A percentile compares a stretch with the other conserved stretches of the same genome.
These are phyloP conservation scores for Nasonia oneida DNA, from an alignment of 2,888 invertebrate genomes.

Conservation along the genomic window DNA sequence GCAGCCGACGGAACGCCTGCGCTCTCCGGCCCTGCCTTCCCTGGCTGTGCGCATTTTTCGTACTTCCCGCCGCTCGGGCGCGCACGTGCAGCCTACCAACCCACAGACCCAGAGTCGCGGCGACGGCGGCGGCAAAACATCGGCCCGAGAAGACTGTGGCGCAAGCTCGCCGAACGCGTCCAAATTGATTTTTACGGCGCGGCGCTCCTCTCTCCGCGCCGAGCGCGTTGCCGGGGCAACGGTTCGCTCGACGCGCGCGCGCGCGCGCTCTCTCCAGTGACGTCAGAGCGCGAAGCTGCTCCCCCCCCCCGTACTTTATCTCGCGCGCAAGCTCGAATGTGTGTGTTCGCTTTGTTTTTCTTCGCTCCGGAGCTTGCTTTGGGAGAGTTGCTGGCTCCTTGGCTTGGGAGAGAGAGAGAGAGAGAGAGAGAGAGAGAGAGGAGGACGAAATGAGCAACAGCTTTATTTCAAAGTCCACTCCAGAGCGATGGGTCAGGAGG, in stretches of 20 bases:
- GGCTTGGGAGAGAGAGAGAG: not conserved
- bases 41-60: slow-evolving; percentile 17
- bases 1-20: not conserved
- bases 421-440: not conserved
- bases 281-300: not conserved
- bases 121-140: not conserved
- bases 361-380: not conserved
- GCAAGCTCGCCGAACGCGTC: slow-evolving; percentile 65
- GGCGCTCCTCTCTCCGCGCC: not conserved
- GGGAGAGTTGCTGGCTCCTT: not conserved
- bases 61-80: not conserved
- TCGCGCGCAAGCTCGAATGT: not conserved
- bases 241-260: slow-evolving; percentile 22
- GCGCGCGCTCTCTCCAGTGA: not conserved
- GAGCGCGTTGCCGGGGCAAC: slow-evolving; percentile 55
- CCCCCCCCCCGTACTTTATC: not conserved
- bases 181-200: slow-evolving; percentile 78
- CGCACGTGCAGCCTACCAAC: slow-evolving; percentile 59
- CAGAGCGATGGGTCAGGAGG: not conserved
- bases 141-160: not conserved
- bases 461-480: not conserved
- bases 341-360: not conserved
- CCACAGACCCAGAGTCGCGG: slow-evolving; percentile 57
- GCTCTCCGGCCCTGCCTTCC: slow-evolving; percentile 1
- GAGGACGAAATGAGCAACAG: not conserved